Evolutionary conservation across 2,888 invertebrate genomes (phyloP), one percentile per base, ranked within the genome.

Genomic region (Carabus problematicus): DNA sequence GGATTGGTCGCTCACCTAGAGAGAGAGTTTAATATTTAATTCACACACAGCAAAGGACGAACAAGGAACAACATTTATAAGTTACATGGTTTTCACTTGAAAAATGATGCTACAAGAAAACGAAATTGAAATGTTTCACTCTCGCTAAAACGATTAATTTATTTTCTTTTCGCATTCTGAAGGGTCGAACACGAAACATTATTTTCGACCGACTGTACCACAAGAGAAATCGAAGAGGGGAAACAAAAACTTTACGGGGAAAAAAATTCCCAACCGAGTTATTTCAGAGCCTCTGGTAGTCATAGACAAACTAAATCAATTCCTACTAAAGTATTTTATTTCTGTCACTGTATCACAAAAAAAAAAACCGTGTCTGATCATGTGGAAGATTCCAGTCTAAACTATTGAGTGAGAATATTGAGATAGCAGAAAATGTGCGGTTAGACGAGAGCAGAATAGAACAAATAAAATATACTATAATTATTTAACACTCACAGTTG

Each of bases 181-280:
- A 52, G 8, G 52, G 18, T 7, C 9, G 11, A 52, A 52, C 9
- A 52, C 16, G 40, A 40, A 54, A 55, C 29, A 56, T 18, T n/a
- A 39, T 18, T 64, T 52, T 3, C 56, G n/a, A 16, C n/a, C 8
- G 60, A 67, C 12, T 67, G 67, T 67, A 67, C 67, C 60, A 18
- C 41, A 67, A 64, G 43, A 67, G 40, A 43, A 42, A 54, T 49
- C 19, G 43, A 54, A 49, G 59, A 45, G 18, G 59, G 54, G 43
- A 56, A 66, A 39, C 58, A 47, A 60, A 67, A 60, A 60, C 6
- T 2, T 29, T 54, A 54, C 49, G n/a, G 8, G 49, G 60, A 60
- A 49, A 60, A 67, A 67, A 67, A 67, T 54, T 67, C 67, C 67
- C 67, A 67, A 67, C 67, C 52, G 67, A 67, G 67, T 67, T 67